phyloP scores from a whole-genome alignment of 1,140 invertebrate genomes.

The Drosophila tropicalis region DNA sequence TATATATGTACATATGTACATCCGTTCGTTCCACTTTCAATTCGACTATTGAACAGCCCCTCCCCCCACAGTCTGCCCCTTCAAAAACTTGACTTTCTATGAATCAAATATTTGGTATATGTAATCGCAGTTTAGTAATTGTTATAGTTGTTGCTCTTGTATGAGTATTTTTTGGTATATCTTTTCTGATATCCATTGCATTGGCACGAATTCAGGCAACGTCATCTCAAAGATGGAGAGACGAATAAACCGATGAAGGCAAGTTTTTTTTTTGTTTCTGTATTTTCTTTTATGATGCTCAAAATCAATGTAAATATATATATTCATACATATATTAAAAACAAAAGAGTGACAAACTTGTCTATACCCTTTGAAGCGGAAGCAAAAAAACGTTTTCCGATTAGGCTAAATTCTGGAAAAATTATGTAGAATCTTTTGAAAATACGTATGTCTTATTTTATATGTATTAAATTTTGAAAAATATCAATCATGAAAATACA shows the following conservation, averaged over 20 bases:
- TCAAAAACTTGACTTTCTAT: constrained; percentile 47
- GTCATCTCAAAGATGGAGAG: constrained; percentile 21
- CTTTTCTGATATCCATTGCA: constrained; percentile 39
- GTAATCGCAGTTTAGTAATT: constrained; percentile 65
- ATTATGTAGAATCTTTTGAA: too few relatives aligned
- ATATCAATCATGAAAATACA: too few relatives aligned
- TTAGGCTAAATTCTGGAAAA: too few relatives aligned
- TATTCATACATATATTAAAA: background rate
- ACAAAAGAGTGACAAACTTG: background rate
- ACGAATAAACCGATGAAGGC: constrained; percentile 46
- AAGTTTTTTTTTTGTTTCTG: constrained; percentile 41
- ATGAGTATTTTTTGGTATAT: constrained; percentile 15
- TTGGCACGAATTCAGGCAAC: constrained; percentile 48
- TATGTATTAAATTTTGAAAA: too few relatives aligned
- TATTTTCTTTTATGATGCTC: background rate
- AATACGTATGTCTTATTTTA: too few relatives aligned
- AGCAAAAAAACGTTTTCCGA: too few relatives aligned
- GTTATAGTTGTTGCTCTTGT: constrained; percentile 31
- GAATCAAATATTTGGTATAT: constrained; percentile 39
- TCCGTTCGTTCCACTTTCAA: constrained; percentile 74
- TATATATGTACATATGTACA: too few relatives aligned
- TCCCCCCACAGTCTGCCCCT: constrained; percentile 15
- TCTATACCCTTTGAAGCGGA: background rate
- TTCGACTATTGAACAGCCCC: constrained; percentile 25
- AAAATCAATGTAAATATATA: constrained; percentile 12